Evolutionary conservation across 2,797 vertebrate genomes (phyloP), one percentile per base, ranked within the genome.

Genomic region (Poecilia gillii): DNA sequence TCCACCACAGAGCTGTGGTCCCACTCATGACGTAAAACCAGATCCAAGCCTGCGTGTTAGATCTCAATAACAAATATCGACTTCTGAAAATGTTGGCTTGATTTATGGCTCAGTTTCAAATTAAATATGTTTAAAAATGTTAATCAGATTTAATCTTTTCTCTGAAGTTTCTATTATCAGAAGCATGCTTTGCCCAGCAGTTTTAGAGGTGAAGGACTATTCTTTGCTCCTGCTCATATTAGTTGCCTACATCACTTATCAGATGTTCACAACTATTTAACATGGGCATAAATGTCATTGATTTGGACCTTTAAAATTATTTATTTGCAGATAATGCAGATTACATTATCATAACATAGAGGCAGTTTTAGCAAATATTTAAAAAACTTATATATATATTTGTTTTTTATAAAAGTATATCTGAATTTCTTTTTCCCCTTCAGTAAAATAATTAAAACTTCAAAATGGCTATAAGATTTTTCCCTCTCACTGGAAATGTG

Each of bases 11-110:
- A 9, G 79, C 75, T 85, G 77, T 72, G 79, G 86, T 84, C 88
- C 72, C 47, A 41, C 85, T 84, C 86, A 70, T 76, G 83, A 81
- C 76, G 74, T 85, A 87, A 85, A 84, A 84, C 75, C 82, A 47
- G 79, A 59, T 82, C 75, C 68, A 84, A 72, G 70, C 79, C 79
- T 78, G 76, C 76, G 62, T 81, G 47, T 70, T 73, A 31, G 31
- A 53, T 46, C 71, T 80, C 39, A 72, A 85, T 81, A 75, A 71
- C 28, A 39, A 73, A 73, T 73, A 59, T 14, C n/a, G 46, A 68
- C 6, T 71, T 75, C 66, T 12, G 46, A 9, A 75, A 41, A 8
- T 53, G 71, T 74, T 49, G 36, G 36, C 25, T 25, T 33, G 14
- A 14, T 43, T 47, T 77, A 9, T 13, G 1, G 14, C 23, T 55